phyloP scores from a whole-genome alignment of 2,888 invertebrate species.

The Macroteleia sp. region DNA sequence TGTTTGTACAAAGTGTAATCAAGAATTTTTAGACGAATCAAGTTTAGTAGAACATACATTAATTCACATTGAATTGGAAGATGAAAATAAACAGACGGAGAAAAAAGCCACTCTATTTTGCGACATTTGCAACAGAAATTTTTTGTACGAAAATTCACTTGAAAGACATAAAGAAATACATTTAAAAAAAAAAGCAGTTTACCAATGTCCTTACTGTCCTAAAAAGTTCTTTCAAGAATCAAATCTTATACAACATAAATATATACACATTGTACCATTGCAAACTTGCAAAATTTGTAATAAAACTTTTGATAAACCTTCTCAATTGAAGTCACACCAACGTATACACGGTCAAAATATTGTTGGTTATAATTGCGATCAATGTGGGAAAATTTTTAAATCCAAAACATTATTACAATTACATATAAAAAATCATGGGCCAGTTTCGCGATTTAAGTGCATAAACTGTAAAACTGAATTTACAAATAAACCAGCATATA shows the following conservation, averaged over 20 bases:
- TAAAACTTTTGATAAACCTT: constrained; percentile 19
- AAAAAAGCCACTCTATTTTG: constrained; percentile 11
- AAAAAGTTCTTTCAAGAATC: constrained; percentile 49
- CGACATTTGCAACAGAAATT: constrained; percentile 20
- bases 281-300: constrained; percentile 25
- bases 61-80: neutral
- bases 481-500: neutral
- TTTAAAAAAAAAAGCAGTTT: constrained; percentile 24
- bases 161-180: constrained; percentile 47
- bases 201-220: constrained; percentile 28
- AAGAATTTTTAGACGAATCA: constrained; percentile 16
- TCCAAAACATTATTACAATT: constrained; percentile 8
- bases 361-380: neutral
- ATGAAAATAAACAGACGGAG: neutral
- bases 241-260: constrained; percentile 44
- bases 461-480: constrained; percentile 11
- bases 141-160: constrained; percentile 32
- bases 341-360: neutral
- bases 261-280: constrained; percentile 14
- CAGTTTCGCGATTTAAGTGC: constrained; percentile 3
- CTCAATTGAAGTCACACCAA: constrained; percentile 23
- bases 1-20: no score
- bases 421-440: constrained; percentile 14
- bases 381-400: constrained; percentile 29
- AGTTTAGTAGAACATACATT: constrained; percentile 7